Evolutionary conservation across 2,888 invertebrate species (phyloP).

Genomic region (Tinea trinotella): DNA sequence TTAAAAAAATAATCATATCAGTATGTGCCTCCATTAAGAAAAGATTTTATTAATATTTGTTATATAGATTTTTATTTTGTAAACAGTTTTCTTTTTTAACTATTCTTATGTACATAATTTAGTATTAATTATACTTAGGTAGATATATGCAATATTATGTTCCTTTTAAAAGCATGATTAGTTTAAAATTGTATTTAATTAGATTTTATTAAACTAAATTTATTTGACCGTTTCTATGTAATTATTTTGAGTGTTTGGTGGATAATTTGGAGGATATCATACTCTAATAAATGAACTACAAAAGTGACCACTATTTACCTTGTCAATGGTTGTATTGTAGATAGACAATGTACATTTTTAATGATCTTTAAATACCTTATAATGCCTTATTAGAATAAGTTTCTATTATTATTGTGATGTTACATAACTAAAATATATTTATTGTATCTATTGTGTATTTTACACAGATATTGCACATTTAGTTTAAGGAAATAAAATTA

Average conservation of each 20-base stretch:
- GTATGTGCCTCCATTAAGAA: not conserved
- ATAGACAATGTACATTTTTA: not conserved
- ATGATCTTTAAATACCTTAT: not conserved
- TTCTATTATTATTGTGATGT: not conserved
- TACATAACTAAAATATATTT: constrained; percentile 8
- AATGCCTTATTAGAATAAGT: constrained; percentile 5
- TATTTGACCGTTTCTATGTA: not conserved
- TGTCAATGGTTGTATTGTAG: no score
- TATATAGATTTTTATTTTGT: constrained; percentile 4
- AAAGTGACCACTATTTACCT: no score
- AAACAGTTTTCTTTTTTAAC: not conserved
- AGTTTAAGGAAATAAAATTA: not conserved
- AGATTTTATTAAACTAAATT: not conserved
- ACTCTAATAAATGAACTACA: no score
- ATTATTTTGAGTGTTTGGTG: no score
- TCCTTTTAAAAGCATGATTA: constrained; percentile 9
- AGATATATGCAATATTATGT: not conserved
- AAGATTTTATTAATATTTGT: not conserved
- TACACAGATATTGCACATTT: not conserved
- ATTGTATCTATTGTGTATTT: not conserved
- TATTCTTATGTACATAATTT: not conserved
- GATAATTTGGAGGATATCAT: no score
- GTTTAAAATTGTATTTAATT: not conserved
- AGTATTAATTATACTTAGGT: not conserved
- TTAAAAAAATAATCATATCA: no score